These are phyloP conservation scores for Aporophyla nigra DNA, from an alignment of 2,888 invertebrate genomes.

Conservation along the genomic window DNA sequence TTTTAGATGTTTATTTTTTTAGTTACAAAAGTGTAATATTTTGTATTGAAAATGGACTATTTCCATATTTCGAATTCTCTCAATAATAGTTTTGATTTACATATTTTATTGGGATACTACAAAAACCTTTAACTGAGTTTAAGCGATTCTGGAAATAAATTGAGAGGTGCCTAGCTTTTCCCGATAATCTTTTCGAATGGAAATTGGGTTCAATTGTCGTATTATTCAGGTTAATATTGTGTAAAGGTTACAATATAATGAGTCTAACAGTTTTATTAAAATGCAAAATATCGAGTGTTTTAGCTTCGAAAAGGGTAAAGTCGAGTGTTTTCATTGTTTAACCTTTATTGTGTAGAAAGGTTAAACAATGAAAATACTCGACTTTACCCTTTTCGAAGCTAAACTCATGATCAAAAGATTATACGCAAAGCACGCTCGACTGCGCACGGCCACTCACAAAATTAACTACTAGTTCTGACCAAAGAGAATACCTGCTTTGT, in stretches of 20 bases:
- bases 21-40: conserved; percentile 63
- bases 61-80: conserved; percentile 32
- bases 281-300: neutral
- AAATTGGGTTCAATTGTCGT: neutral
- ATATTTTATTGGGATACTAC: conserved; percentile 27
- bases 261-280: neutral
- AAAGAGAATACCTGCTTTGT: conserved; percentile 51
- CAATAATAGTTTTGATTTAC: conserved; percentile 38
- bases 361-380: no score
- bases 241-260: neutral
- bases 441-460: conserved; percentile 21
- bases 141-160: neutral
- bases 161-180: neutral
- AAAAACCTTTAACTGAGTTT: neutral
- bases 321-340: neutral
- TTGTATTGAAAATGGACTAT: conserved; percentile 61
- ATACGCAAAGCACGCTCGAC: neutral
- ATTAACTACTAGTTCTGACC: conserved; percentile 27
- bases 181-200: neutral
- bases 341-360: no score
- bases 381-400: neutral
- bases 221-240: neutral
- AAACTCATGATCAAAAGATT: conserved; percentile 22
- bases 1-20: conserved; percentile 73
- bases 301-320: no score